Conservation (phyloP, 2,888 invertebrate species). For the Phyllotreta cruciferae region DNA sequence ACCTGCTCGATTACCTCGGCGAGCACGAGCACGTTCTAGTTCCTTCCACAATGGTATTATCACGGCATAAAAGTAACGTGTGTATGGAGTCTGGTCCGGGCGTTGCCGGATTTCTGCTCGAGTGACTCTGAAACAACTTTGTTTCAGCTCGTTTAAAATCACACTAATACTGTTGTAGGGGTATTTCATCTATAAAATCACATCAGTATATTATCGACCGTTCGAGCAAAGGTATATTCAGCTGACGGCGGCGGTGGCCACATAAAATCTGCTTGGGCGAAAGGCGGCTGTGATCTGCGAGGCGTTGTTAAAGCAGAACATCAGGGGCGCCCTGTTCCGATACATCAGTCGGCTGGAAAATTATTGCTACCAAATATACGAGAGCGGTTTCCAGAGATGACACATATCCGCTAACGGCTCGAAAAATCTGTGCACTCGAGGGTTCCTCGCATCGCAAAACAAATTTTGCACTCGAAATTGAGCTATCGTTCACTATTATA, state of each 20-base stretch:
- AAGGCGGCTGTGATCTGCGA: slow-evolving; percentile 56
- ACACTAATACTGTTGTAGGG: slow-evolving; percentile 53
- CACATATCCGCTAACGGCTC: slow-evolving; percentile 33
- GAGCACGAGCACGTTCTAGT: slow-evolving; percentile 25
- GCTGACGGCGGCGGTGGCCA: slow-evolving; percentile 34
- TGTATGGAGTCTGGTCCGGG: slow-evolving; percentile 35
- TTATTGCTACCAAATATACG: slow-evolving; percentile 52
- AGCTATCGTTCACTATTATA: slow-evolving; percentile 20
- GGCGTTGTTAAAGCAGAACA: slow-evolving; percentile 53
- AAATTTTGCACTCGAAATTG: slow-evolving; percentile 27
- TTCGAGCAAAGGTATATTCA: slow-evolving; percentile 43
- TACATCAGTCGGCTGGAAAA: slow-evolving; percentile 55
- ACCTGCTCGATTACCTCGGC: slow-evolving; percentile 31
- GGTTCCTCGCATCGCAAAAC: slow-evolving; percentile 19
- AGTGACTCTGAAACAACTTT: slow-evolving; percentile 49
- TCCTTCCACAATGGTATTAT: slow-evolving; percentile 38
- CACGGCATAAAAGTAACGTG: slow-evolving; percentile 40
- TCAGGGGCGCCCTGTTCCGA: slow-evolving; percentile 49
- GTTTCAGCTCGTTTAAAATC: slow-evolving; percentile 54
- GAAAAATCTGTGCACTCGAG: slow-evolving; percentile 26
- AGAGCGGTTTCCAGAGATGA: slow-evolving; percentile 35
- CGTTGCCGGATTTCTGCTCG: slow-evolving; percentile 38
- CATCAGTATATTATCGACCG: slow-evolving; percentile 57
- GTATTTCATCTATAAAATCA: slow-evolving; percentile 59
- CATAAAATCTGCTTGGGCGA: slow-evolving; percentile 39